Percentiles rank a stretch among this genome's conserved stretches.
Conservation (phyloP, 2,113 vertebrate genomes). For the Himantopus leucocephalus region DNA sequence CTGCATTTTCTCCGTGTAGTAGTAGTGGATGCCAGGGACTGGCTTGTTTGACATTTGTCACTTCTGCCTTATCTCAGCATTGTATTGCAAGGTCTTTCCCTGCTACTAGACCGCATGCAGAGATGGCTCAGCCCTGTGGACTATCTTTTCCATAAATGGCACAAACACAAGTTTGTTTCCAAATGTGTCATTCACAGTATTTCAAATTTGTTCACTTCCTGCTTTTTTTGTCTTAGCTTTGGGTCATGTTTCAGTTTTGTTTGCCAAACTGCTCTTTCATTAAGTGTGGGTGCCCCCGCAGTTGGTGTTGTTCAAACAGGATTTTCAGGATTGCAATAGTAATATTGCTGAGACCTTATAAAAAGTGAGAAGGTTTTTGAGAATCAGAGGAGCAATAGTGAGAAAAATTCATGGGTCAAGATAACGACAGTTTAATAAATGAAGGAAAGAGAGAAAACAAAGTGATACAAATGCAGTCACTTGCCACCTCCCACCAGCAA, state of each 20-base stretch:
- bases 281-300: background rate
- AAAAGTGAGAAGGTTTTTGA: background rate
- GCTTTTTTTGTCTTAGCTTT: background rate
- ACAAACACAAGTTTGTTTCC: background rate
- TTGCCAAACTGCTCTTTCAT: background rate
- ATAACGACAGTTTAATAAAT: background rate
- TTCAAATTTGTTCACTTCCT: background rate
- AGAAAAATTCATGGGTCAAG: background rate
- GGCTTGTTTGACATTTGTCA: background rate
- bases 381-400: background rate
- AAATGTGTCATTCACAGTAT: background rate
- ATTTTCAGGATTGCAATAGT: background rate
- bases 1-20: accelerated
- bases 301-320: background rate
- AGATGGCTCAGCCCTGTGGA: background rate
- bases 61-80: background rate
- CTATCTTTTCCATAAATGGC: background rate
- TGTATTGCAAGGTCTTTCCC: background rate
- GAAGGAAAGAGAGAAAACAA: background rate
- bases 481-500: background rate
- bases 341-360: background rate
- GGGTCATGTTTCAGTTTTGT: background rate
- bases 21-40: background rate
- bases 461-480: background rate
- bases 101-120: background rate